These are phyloP conservation scores for Synanceia verrucosa DNA, from an alignment of 2,797 vertebrate genomes.

Conservation along the genomic window DNA sequence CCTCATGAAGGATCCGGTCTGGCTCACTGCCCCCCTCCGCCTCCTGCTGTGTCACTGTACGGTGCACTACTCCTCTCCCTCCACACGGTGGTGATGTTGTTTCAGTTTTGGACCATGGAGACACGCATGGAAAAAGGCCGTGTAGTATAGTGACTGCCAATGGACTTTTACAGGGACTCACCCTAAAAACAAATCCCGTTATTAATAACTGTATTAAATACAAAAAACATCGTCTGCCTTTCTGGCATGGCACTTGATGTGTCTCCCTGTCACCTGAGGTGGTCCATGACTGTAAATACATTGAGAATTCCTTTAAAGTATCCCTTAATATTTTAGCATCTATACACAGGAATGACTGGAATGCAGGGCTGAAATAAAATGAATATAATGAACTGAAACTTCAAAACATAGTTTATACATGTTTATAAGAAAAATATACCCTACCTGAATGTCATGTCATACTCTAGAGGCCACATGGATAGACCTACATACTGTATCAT, in stretches of 20 bases:
- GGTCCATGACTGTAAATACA: not conserved
- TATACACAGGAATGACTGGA: not conserved
- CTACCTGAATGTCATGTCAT: not conserved
- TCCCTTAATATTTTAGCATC: not conserved
- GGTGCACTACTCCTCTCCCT: not conserved
- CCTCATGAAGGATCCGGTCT: slow-evolving; percentile 84
- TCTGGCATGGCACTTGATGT: not conserved
- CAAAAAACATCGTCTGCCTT: not conserved
- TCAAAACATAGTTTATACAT: not conserved
- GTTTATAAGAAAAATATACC: not conserved
- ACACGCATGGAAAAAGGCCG: not conserved
- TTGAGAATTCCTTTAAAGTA: not conserved
- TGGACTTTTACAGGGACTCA: not conserved
- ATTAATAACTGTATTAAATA: not conserved
- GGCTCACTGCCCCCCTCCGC: slow-evolving; percentile 69
- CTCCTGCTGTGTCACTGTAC: slow-evolving; percentile 80
- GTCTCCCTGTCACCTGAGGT: not conserved
- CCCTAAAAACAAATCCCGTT: not conserved
- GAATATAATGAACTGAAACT: not conserved
- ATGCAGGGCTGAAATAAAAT: not conserved
- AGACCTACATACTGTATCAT: no score
- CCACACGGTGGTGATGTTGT: slow-evolving; percentile 58
- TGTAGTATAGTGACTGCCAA: not conserved
- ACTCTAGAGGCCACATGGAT: not conserved
- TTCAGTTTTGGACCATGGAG: not conserved